A percentile compares a stretch with the other conserved stretches of the same genome.
Evolutionary conservation across 2,113 vertebrate species (phyloP).

Genomic region (Aythya baeri): DNA sequence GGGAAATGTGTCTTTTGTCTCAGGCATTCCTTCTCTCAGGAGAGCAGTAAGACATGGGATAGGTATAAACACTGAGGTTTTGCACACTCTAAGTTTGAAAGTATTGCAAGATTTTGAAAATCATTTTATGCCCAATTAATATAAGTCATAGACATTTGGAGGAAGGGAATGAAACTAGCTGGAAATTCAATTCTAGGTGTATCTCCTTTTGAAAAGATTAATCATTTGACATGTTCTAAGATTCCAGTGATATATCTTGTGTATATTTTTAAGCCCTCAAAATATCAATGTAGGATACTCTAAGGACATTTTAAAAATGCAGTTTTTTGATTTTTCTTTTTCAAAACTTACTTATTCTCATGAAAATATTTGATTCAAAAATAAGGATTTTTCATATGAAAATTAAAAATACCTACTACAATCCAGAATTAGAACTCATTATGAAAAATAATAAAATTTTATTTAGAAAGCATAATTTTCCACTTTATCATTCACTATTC

Average conservation of each 20-base stretch:
- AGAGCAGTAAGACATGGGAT: neutral
- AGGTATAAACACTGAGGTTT: neutral
- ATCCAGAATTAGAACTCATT: neutral
- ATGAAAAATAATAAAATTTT: neutral
- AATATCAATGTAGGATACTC: neutral
- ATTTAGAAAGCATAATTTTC: neutral
- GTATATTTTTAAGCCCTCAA: neutral
- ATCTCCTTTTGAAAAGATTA: neutral
- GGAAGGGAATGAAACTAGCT: neutral
- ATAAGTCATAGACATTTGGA: neutral
- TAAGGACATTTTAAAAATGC: neutral
- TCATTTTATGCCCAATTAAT: neutral
- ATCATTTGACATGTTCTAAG: neutral
- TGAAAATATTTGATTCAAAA: neutral
- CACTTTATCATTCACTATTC: neutral
- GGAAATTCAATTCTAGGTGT: neutral
- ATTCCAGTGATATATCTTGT: neutral
- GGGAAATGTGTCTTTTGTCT: neutral
- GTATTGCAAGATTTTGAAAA: neutral
- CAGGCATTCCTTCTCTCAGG: neutral
- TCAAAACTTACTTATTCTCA: neutral
- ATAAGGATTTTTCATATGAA: neutral
- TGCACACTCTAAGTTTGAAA: neutral
- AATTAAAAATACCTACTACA: neutral
- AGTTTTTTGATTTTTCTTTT: neutral